Percentiles rank a stretch among this genome's conserved stretches.
Conservation (phyloP, 2,888 invertebrate genomes). For the Unio delphinus region DNA sequence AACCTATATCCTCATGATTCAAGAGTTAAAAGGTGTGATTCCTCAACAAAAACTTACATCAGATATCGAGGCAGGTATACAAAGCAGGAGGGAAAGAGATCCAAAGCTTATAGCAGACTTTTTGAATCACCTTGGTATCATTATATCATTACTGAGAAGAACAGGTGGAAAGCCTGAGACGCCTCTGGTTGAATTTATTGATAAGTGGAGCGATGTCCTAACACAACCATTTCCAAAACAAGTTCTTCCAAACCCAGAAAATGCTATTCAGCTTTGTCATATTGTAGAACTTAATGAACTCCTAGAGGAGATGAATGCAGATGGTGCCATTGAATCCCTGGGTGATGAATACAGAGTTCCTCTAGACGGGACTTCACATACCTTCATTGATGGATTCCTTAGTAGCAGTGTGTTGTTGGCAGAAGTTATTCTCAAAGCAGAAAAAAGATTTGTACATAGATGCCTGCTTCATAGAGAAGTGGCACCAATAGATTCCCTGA, state of each 20-base stretch:
- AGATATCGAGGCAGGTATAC: slow-evolving; percentile 18
- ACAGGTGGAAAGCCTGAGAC: slow-evolving; percentile 26
- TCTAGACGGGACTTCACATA: slow-evolving; percentile 13
- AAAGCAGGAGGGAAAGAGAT: slow-evolving; percentile 15
- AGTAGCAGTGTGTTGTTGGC: slow-evolving; percentile 4
- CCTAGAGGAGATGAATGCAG: slow-evolving; percentile 38
- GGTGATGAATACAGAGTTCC: slow-evolving; percentile 18
- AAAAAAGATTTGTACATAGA: slow-evolving; percentile 36
- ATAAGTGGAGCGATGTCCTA: slow-evolving; percentile 21
- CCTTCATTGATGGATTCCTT: slow-evolving; percentile 11
- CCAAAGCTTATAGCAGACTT: slow-evolving; percentile 21
- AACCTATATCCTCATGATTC: slow-evolving; percentile 24
- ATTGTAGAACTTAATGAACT: slow-evolving; percentile 30
- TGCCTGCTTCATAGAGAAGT: slow-evolving; percentile 27
- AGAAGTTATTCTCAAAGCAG: slow-evolving; percentile 18
- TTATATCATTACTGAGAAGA: slow-evolving; percentile 35
- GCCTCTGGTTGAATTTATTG: slow-evolving; percentile 30
- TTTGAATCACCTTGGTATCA: slow-evolving; percentile 33
- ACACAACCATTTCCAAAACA: slow-evolving; percentile 17
- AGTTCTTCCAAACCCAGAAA: slow-evolving; percentile 32
- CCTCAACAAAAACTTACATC: slow-evolving; percentile 24
- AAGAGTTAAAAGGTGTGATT: slow-evolving; percentile 13
- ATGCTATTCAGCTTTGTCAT: slow-evolving; percentile 33
- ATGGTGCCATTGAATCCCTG: slow-evolving; percentile 27
- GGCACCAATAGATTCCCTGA: slow-evolving; percentile 13